Conservation (phyloP, 92 coral and sea anemone genomes). For the Pocillopora grandis region DNA sequence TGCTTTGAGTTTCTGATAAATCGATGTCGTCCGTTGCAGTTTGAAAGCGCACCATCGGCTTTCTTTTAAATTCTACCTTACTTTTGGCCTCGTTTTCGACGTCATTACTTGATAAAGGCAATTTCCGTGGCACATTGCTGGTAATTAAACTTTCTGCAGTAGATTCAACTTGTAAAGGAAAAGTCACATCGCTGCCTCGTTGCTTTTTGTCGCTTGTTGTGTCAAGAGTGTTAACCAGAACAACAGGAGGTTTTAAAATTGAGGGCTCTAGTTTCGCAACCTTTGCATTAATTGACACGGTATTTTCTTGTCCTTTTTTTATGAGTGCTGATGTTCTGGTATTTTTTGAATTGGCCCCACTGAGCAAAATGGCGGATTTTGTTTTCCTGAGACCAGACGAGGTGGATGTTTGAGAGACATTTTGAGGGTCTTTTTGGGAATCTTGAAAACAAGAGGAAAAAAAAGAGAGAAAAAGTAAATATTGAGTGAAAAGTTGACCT, state of each 20-base stretch:
- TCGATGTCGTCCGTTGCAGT: background rate
- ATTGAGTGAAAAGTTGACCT: background rate
- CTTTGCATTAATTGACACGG: background rate
- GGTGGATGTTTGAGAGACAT: background rate
- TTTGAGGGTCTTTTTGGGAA: slow-evolving; percentile 14
- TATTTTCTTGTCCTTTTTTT: background rate
- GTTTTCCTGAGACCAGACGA: slow-evolving; percentile 9
- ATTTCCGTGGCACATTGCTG: background rate
- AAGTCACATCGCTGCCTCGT: background rate
- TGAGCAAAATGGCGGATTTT: slow-evolving; percentile 22
- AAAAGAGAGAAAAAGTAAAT: background rate
- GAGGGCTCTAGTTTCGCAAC: slow-evolving; percentile 1
- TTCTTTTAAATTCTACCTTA: background rate
- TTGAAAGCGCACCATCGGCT: slow-evolving; percentile 28
- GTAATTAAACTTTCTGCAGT: background rate
- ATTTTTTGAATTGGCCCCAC: background rate
- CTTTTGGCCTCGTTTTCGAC: background rate
- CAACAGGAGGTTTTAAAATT: background rate
- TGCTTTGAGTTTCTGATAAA: slow-evolving; percentile 25
- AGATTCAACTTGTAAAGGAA: background rate
- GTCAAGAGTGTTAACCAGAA: background rate
- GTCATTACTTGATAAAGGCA: background rate
- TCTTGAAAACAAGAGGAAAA: slow-evolving; percentile 3
- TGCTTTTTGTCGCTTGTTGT: background rate
- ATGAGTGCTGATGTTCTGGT: background rate